Percentiles rank a stretch among this genome's conserved stretches.
phyloP scores from a whole-genome alignment of 1,140 invertebrate genomes.

The Pseudomyrmex dendroicus region DNA sequence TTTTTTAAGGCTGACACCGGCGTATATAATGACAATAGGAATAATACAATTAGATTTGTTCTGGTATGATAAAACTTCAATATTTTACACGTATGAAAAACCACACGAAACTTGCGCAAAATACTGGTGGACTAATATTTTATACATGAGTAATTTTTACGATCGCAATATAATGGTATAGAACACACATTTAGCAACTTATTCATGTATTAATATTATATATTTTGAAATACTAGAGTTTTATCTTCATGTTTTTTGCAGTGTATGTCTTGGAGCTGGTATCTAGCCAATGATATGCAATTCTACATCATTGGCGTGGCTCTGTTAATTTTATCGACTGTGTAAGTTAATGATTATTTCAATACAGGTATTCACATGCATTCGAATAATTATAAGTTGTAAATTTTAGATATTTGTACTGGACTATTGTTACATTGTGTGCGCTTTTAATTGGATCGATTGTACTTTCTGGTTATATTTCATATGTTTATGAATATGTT shows the following conservation, averaged over 20 bases:
- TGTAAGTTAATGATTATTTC: slow-evolving; percentile 80
- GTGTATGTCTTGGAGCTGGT: slow-evolving; percentile 94
- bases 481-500: slow-evolving; percentile 80
- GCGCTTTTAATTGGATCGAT: slow-evolving; percentile 78
- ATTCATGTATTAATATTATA: background rate
- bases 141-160: slow-evolving; percentile 88
- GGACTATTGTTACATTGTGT: slow-evolving; percentile 69
- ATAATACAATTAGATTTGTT: slow-evolving; percentile 84
- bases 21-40: slow-evolving; percentile 85
- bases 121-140: slow-evolving; percentile 88
- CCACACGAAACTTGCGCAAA: slow-evolving; percentile 85
- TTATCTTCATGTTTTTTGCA: slow-evolving; percentile 70
- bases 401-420: slow-evolving; percentile 80
- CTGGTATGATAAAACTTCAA: slow-evolving; percentile 84
- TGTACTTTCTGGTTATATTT: slow-evolving; percentile 77
- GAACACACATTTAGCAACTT: slow-evolving; percentile 3
- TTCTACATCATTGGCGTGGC: slow-evolving; percentile 88
- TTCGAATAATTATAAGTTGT: slow-evolving; percentile 2
- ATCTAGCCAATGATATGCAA: slow-evolving; percentile 93
- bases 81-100: slow-evolving; percentile 84
- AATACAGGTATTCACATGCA: background rate
- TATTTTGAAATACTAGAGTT: background rate
- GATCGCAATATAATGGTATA: slow-evolving; percentile 84
- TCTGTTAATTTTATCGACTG: slow-evolving; percentile 85
- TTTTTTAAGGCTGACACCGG: slow-evolving; percentile 82